These are phyloP conservation scores for Rotaria sp. DNA, from an alignment of 2,888 invertebrate species.

Conservation along the genomic window DNA sequence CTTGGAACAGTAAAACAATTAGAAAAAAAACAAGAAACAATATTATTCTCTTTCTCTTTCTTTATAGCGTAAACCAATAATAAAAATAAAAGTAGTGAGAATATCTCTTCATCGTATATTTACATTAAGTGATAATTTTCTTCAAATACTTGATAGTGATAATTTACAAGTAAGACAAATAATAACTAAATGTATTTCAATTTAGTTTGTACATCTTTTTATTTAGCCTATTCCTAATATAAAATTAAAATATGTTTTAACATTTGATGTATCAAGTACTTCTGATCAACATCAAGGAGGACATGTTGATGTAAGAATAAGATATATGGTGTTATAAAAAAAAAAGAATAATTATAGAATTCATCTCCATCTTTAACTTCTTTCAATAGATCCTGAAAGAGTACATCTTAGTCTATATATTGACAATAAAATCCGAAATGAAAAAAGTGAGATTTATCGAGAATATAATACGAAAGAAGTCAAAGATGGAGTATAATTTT, in stretches of 20 bases:
- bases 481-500: too few relatives aligned
- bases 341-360: too few relatives aligned
- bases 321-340: not conserved
- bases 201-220: not conserved
- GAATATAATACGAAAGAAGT: too few relatives aligned
- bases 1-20: not conserved
- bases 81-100: not conserved
- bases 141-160: slow-evolving; percentile 27
- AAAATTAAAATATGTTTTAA: slow-evolving; percentile 1
- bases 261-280: not conserved
- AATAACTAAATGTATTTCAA: too few relatives aligned
- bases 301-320: not conserved
- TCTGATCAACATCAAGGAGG: not conserved
- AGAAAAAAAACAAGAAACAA: not conserved
- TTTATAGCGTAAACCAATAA: slow-evolving; percentile 2
- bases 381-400: too few relatives aligned
- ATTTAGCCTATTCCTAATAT: slow-evolving; percentile 19
- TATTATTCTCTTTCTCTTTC: not conserved
- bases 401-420: too few relatives aligned
- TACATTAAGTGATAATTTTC: not conserved
- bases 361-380: too few relatives aligned
- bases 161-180: not conserved
- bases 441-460: too few relatives aligned
- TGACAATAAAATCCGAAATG: too few relatives aligned
- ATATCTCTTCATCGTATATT: not conserved